phyloP scores from a whole-genome alignment of 2,113 vertebrate genomes.

The Procapra przewalskii region DNA sequence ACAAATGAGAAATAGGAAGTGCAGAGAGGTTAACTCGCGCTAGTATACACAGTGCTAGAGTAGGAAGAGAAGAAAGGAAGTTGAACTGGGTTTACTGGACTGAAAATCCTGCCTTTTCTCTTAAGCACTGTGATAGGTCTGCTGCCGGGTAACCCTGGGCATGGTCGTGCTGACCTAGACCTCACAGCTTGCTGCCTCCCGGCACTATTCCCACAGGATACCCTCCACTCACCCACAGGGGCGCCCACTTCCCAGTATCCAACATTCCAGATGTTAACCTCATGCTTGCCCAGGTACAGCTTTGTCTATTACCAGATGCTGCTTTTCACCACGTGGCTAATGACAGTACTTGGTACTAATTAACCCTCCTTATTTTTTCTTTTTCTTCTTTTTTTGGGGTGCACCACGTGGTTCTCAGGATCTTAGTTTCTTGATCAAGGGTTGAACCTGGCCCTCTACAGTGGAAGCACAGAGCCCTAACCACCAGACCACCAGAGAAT shows the following conservation, averaged over 20 bases:
- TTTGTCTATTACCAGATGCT: not conserved
- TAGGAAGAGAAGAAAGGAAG: not conserved
- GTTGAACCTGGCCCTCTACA: not conserved
- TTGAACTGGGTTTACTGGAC: not conserved
- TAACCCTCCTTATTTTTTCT: not conserved
- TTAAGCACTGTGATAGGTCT: too few relatives aligned
- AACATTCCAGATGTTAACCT: rapidly evolving
- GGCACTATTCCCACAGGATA: not conserved
- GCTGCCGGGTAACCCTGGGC: not conserved
- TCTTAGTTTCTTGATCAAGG: not conserved
- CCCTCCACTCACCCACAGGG: not conserved
- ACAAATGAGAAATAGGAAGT: not conserved
- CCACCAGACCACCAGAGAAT: not conserved
- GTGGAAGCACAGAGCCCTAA: not conserved
- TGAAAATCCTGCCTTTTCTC: not conserved
- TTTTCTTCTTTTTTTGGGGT: not conserved
- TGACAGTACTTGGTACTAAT: not conserved
- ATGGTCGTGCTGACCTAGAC: not conserved
- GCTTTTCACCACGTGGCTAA: not conserved
- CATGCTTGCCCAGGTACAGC: not conserved
- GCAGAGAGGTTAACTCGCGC: not conserved
- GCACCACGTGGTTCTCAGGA: not conserved
- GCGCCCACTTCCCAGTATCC: not conserved
- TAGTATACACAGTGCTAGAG: not conserved
- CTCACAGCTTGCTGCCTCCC: not conserved